Percentiles rank a stretch among this genome's conserved stretches.
phyloP scores from a whole-genome alignment of 2,113 vertebrate species.

The Aix galericulata region DNA sequence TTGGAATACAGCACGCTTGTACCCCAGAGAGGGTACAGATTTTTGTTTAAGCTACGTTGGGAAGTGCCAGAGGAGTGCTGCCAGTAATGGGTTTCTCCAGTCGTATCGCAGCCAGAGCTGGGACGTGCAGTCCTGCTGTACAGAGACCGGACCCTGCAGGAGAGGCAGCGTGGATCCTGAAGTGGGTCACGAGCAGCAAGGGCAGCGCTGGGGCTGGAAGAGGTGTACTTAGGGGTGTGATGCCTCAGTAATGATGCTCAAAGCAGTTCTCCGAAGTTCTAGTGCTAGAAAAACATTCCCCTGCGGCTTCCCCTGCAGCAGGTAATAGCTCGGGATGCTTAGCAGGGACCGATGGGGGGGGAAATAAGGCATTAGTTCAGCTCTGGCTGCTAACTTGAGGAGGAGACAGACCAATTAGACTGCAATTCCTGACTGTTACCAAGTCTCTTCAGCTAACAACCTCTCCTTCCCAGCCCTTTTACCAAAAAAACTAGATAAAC shows the following conservation, averaged over 20 bases:
- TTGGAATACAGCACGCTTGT: background rate
- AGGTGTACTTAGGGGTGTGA: background rate
- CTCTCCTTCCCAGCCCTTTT: background rate
- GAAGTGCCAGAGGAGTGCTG: background rate
- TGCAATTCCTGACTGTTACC: background rate
- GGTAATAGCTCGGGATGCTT: background rate
- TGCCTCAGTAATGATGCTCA: background rate
- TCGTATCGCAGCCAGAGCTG: background rate
- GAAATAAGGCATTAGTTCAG: background rate
- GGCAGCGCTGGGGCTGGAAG: background rate
- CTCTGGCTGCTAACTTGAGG: background rate
- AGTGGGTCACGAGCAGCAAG: accelerated
- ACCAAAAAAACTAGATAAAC: background rate
- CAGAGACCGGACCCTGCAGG: background rate
- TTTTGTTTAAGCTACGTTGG: background rate
- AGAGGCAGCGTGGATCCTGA: background rate
- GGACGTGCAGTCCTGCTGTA: background rate
- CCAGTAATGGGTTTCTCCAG: background rate
- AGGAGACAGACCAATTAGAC: background rate
- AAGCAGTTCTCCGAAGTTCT: background rate
- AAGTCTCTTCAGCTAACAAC: background rate
- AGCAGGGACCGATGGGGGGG: background rate
- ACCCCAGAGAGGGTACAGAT: background rate
- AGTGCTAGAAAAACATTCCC: background rate
- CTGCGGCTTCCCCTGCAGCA: background rate